Evolutionary conservation across 2,888 invertebrate species (phyloP).

Genomic region (Agriotes lineatus): DNA sequence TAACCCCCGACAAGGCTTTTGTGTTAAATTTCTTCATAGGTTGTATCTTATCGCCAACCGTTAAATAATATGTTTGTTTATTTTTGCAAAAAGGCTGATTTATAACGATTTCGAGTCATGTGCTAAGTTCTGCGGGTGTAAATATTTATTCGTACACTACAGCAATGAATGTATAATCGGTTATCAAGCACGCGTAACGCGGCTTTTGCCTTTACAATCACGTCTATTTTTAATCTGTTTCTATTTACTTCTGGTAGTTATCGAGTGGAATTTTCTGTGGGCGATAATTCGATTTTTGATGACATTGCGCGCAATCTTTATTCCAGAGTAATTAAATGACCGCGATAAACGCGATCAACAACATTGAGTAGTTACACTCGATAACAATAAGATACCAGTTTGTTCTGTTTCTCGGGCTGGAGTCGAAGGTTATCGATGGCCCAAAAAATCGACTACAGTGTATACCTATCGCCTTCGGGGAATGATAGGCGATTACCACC

Average conservation of each 20-base stretch:
- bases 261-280: constrained; percentile 32
- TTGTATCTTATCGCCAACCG: constrained; percentile 1
- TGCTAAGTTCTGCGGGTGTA: not conserved
- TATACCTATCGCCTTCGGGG: too few species aligned
- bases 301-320: constrained; percentile 29
- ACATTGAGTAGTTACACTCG: constrained; percentile 11
- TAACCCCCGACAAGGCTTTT: constrained; percentile 29
- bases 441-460: too few species aligned
- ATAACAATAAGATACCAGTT: not conserved
- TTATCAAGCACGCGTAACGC: constrained; percentile 21
- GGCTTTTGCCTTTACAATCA: constrained; percentile 17
- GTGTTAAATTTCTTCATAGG: constrained; percentile 7
- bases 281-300: constrained; percentile 31
- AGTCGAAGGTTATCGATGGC: not conserved
- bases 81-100: constrained; percentile 7
- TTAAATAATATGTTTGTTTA: constrained; percentile 24
- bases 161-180: too few species aligned
- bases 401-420: not conserved
- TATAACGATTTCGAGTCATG: not conserved
- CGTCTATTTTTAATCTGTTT: constrained; percentile 28
- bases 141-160: constrained; percentile 15
- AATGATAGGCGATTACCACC: too few species aligned
- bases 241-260: constrained; percentile 26
- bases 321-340: constrained; percentile 24
- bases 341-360: constrained; percentile 26